Base-by-base conservation (phyloP, 2,888 invertebrate genomes). In the Amiota minor region DNA sequence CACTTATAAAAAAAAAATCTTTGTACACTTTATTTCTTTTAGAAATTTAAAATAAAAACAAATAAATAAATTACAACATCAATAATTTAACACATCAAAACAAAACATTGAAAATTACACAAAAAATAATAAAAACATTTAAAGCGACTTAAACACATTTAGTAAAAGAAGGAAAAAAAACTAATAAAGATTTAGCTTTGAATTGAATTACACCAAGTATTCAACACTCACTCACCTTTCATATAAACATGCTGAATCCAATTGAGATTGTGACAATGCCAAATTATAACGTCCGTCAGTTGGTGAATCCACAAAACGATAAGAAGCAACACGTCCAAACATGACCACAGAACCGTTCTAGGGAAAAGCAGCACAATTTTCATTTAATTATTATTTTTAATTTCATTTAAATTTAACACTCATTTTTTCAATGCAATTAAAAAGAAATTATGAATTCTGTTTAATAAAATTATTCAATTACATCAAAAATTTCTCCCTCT, bases 281-380 rank as follows among this genome's bases (percentile, higher is more conserved):
- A 94, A 92, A 88, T 95, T 93, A 83, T 94, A 93, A 80, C 95
- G 91, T 80, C 93, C 95, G 90, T 96, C 96, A 78, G 95, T 94
- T 73, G 93, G 92, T 45, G 96, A 95, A 90, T 96, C 96, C 83
- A 96, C 92, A 91, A 96, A 96, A 81, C 95, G 93, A 91, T 95
- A 96, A 56, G 95, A 95, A 84, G 96, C 95, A 83, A 95, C 94
- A 80, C 96, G 93, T 69, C 96, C 96, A 89, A 96, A 96, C 91
- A 95, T 96, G 74, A 96, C 93, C 78, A 96, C 92, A 81, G 94
- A 94, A 76, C 96, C 96, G 90, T 96, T 95, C 93, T 95, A 91
- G 16, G 87, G 70, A 61, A 59, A 11, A n/a, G n/a, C 70, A 59
- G 70, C 11, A 62, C 56, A 77, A 71, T 70, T 65, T 79, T 76